These are phyloP conservation scores for Hylia prasina DNA, from an alignment of 2,113 vertebrate species.

Conservation along the genomic window DNA sequence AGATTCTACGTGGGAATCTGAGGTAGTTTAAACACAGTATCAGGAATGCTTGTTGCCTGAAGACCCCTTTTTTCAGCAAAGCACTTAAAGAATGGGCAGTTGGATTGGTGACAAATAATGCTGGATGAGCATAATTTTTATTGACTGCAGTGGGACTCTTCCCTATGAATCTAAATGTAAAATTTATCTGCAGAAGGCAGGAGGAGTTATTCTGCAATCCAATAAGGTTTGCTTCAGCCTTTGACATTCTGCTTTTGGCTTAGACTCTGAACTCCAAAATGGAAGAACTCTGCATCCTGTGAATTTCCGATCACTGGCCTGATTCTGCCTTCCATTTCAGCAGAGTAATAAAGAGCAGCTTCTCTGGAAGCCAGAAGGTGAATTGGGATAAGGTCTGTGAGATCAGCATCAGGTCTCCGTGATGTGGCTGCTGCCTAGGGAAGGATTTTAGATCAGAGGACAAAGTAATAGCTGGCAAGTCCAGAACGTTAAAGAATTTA, in stretches of 20 bases:
- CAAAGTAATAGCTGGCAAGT: not conserved
- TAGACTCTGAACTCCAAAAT: not conserved
- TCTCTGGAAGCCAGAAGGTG: not conserved
- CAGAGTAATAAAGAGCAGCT: not conserved
- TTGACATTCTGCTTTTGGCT: slow-evolving; percentile 17
- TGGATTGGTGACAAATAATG: not conserved
- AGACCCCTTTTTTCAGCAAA: not conserved
- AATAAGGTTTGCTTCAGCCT: slow-evolving; percentile 8
- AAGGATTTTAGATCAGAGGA: slow-evolving; percentile 8
- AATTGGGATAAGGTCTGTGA: not conserved
- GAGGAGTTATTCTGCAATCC: slow-evolving; percentile 12
- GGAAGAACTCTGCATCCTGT: not conserved
- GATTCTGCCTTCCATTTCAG: not conserved
- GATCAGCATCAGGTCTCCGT: not conserved
- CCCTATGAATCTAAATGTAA: slow-evolving; percentile 29
- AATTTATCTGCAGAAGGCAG: slow-evolving; percentile 49
- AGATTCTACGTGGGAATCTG: not conserved
- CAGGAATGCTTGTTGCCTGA: not conserved
- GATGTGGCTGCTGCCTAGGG: not conserved
- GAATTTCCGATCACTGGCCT: not conserved
- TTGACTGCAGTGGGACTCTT: slow-evolving; percentile 8
- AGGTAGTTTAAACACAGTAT: not conserved
- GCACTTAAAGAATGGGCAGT: not conserved
- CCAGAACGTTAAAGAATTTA: not conserved
- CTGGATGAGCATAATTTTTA: slow-evolving; percentile 17